These are phyloP conservation scores for Sanderia malayensis DNA, from an alignment of 30 jellyfish, hydroid and myxozoan species.

Conservation along the genomic window DNA sequence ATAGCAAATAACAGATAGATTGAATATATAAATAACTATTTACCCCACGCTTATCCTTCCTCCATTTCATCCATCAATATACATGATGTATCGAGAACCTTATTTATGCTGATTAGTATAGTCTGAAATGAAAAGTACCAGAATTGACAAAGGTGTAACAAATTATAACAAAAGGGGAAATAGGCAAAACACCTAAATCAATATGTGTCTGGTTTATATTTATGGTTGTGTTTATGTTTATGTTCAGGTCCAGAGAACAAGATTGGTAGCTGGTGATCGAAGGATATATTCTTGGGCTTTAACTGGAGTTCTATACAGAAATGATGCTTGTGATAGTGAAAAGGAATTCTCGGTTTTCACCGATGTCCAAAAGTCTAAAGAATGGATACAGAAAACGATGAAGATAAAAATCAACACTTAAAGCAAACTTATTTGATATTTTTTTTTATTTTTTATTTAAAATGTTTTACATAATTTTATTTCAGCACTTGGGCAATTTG, in stretches of 20 bases:
- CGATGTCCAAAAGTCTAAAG: not conserved
- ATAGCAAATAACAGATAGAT: no score
- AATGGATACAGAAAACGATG: slow-evolving; percentile 10
- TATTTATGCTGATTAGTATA: no score
- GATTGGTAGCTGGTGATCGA: slow-evolving; percentile 31
- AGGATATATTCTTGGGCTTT: slow-evolving; percentile 50
- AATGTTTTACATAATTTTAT: no score
- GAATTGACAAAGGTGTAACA: not conserved
- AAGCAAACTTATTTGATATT: not conserved
- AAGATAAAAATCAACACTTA: not conserved
- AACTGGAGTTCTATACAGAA: slow-evolving; percentile 37
- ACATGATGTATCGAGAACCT: no score
- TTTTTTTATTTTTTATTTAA: no score
- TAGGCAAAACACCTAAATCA: not conserved
- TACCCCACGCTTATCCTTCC: not conserved
- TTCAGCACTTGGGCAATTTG: no score
- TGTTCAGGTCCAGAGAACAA: slow-evolving; percentile 44
- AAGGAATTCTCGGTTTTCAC: slow-evolving; percentile 22
- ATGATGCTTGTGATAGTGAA: slow-evolving; percentile 39
- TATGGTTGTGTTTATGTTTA: not conserved
- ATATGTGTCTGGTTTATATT: not conserved
- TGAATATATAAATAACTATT: no score
- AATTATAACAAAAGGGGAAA: not conserved
- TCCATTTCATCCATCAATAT: no score
- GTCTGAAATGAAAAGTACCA: no score